Evolutionary conservation across 1,140 invertebrate species (phyloP).

Genomic region (Phenacoccus solenopsis): DNA sequence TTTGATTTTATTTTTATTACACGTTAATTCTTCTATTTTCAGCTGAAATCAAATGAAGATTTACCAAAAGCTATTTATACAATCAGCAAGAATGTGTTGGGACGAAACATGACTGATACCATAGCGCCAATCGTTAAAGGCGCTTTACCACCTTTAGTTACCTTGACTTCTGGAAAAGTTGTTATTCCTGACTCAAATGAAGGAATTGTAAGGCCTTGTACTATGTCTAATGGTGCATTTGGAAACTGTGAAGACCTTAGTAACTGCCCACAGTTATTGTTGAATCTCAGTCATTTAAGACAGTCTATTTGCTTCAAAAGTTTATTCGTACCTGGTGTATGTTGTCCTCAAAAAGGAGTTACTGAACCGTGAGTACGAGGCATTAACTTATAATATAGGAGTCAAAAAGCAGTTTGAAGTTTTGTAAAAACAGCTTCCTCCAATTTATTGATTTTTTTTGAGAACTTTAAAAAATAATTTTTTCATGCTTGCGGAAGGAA

Average conservation of each 20-base stretch:
- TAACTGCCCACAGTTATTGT: slow-evolving; percentile 70
- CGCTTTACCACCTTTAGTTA: slow-evolving; percentile 43
- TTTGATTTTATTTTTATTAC: background rate
- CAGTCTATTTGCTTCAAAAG: slow-evolving; percentile 85
- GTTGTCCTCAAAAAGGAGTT: slow-evolving; percentile 52
- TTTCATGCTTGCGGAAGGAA: too few species aligned
- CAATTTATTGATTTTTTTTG: too few species aligned
- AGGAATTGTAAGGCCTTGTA: slow-evolving; percentile 42
- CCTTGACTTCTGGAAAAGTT: slow-evolving; percentile 30
- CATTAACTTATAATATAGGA: too few species aligned
- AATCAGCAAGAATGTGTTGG: slow-evolving; percentile 65
- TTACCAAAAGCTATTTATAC: slow-evolving; percentile 61
- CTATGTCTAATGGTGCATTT: slow-evolving; percentile 58
- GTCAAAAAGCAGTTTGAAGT: too few species aligned
- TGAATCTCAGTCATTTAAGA: slow-evolving; percentile 66
- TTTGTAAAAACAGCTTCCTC: too few species aligned
- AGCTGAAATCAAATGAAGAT: slow-evolving; percentile 38
- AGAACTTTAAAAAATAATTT: too few species aligned
- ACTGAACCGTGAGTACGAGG: slow-evolving; percentile 23
- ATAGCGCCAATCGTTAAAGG: slow-evolving; percentile 58
- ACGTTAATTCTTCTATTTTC: slow-evolving; percentile 12
- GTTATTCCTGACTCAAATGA: slow-evolving; percentile 23
- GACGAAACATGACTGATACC: slow-evolving; percentile 63
- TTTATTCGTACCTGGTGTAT: slow-evolving; percentile 80
- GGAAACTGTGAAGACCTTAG: slow-evolving; percentile 81